Conservation (phyloP, 2,888 invertebrate genomes). For the Strigamia maritima region DNA sequence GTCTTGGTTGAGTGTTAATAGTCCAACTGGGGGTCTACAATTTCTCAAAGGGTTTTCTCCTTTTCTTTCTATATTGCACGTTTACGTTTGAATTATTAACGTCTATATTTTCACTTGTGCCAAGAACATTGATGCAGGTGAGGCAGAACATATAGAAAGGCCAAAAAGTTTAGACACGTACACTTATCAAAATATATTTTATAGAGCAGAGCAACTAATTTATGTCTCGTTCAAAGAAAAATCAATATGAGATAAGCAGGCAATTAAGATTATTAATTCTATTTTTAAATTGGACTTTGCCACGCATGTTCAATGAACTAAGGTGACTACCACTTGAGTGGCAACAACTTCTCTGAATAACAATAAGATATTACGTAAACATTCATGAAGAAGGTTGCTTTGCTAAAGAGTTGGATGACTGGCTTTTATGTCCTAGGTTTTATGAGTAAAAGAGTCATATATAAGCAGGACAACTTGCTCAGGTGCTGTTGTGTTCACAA, state of each 20-base stretch:
- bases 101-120: background rate
- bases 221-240: background rate
- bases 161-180: background rate
- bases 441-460: background rate
- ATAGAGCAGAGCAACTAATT: background rate
- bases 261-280: background rate
- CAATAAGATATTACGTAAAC: background rate
- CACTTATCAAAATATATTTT: background rate
- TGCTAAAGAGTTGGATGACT: background rate
- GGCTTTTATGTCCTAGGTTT: slow-evolving; percentile 4
- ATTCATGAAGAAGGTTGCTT: background rate
- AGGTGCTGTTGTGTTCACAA: background rate
- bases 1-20: slow-evolving; percentile 12
- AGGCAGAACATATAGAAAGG: background rate
- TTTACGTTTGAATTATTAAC: slow-evolving; percentile 4
- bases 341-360: slow-evolving; percentile 6
- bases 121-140: background rate
- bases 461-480: background rate
- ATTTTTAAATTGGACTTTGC: background rate
- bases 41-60: background rate
- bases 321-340: slow-evolving; percentile 25
- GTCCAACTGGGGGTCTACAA: background rate
- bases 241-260: background rate
- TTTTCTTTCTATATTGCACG: background rate
- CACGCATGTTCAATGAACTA: background rate